Base-by-base conservation (phyloP, 37 sponge, comb jelly and placozoan species). In the Lycopodina hypogea region DNA sequence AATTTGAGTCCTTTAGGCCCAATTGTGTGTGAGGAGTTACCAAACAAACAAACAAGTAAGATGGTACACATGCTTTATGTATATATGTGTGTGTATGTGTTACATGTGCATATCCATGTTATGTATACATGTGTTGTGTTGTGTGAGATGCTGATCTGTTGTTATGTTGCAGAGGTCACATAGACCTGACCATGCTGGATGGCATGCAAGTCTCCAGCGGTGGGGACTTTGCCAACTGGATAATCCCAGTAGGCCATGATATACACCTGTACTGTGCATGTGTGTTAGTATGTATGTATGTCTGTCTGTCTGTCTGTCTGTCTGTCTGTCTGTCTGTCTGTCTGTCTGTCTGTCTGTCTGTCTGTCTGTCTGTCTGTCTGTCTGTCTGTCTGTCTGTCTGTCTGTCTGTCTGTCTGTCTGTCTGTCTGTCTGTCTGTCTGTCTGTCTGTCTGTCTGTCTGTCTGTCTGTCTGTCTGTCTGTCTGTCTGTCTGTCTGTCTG, bases 181-280 rank as follows among this genome's bases (percentile, higher is more conserved):
- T 97, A 74, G 86, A 94, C 41, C 39, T 97, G 70, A 92, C 95
- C 37, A 97, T 97, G 72, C 79, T 97, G 35, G 97, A 95, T 52
- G 97, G 85, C 6, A 89, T 97, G 87, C 97, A 97, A 68, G 97
- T 97, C 51, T 97, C 97, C 2, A 61, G 59, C 68, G 80, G 30
- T 63, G 97, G 97, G 2, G 97, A 97, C 72, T 84, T 97, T 28
- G 97, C 97, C 69, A 97, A 97, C 86, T 96, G 96, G 96, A 96
- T 96, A 93, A 92, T 96, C 36, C 96, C 96, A 17, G 95, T 86
- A 45, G 4, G 48, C 9, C 4, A n/a, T n/a, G n/a, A n/a, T n/a
- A n/a, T n/a, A n/a, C n/a, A n/a, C n/a, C n/a, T n/a, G n/a, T n/a
- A n/a, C n/a, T n/a, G n/a, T n/a, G n/a, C n/a, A n/a, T n/a, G n/a